These are phyloP conservation scores for Bradypodion ventrale DNA, from an alignment of 2,797 vertebrate genomes.

Conservation along the genomic window DNA sequence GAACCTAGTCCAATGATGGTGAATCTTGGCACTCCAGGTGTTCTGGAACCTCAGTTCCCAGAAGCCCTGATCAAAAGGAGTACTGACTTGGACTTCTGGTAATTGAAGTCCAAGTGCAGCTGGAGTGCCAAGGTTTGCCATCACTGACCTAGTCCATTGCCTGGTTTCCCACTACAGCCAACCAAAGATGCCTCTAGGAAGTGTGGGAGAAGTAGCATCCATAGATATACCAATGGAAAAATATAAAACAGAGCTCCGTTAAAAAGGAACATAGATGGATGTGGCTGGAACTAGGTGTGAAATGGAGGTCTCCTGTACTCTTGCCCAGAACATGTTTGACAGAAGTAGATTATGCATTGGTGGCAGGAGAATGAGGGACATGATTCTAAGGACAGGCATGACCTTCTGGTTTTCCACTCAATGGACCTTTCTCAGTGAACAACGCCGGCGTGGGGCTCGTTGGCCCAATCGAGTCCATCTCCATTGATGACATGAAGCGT, in stretches of 20 bases:
- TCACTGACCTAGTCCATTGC: neutral
- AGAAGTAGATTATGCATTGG: neutral
- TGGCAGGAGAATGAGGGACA: neutral
- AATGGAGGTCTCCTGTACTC: neutral
- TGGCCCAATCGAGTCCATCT: conserved; percentile 89
- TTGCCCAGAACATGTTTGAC: neutral
- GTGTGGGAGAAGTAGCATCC: neutral
- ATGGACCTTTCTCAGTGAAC: conserved; percentile 78
- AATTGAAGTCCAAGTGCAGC: too few relatives aligned
- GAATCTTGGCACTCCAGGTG: too few relatives aligned
- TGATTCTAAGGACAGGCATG: neutral
- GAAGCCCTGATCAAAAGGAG: too few relatives aligned
- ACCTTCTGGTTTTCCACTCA: too few relatives aligned
- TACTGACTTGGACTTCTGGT: too few relatives aligned
- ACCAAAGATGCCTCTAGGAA: neutral
- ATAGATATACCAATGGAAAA: too few relatives aligned
- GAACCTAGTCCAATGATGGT: too few relatives aligned
- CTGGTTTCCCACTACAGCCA: neutral
- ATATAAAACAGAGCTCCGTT: neutral
- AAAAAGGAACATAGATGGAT: neutral
- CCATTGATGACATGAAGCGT: conserved; percentile 85
- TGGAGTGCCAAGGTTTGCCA: too few relatives aligned
- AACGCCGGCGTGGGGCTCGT: conserved; percentile 90
- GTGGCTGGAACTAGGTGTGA: neutral
- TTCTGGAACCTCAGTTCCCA: too few relatives aligned